These are phyloP conservation scores for Fratercula arctica DNA, from an alignment of 2,797 vertebrate genomes.

Conservation along the genomic window DNA sequence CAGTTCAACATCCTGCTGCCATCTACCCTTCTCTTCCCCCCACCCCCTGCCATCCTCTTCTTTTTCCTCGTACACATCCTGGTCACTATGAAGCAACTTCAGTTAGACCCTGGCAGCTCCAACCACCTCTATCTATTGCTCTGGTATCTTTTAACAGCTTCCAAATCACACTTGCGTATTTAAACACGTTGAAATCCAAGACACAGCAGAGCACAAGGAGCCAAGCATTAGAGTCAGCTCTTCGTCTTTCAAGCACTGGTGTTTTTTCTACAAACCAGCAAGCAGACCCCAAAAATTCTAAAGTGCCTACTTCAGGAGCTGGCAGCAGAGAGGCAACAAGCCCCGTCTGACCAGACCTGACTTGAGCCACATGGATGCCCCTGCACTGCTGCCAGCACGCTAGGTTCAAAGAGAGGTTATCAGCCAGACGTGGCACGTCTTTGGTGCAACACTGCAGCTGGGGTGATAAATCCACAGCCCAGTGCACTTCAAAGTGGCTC, in stretches of 20 bases:
- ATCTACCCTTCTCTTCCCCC: neutral
- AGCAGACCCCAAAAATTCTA: neutral
- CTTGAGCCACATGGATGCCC: neutral
- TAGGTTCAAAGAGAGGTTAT: neutral
- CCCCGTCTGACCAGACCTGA: neutral
- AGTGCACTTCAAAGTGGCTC: neutral
- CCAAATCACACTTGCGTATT: neutral
- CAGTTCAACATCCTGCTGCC: neutral
- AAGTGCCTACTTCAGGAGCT: neutral
- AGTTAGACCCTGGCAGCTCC: neutral
- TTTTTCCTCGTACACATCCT: neutral
- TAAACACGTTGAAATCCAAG: neutral
- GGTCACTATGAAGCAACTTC: neutral
- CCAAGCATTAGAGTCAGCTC: neutral
- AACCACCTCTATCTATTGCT: neutral
- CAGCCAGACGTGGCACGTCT: neutral
- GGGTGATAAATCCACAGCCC: neutral
- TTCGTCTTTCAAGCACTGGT: neutral
- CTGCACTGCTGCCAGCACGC: neutral
- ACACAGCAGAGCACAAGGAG: neutral
- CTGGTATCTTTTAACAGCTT: neutral
- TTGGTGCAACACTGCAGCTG: neutral
- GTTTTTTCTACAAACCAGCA: neutral
- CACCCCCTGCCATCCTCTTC: fast-evolving
- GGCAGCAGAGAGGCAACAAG: neutral